Conservation (phyloP, 2,888 invertebrate genomes). For the Thumatha senex region DNA sequence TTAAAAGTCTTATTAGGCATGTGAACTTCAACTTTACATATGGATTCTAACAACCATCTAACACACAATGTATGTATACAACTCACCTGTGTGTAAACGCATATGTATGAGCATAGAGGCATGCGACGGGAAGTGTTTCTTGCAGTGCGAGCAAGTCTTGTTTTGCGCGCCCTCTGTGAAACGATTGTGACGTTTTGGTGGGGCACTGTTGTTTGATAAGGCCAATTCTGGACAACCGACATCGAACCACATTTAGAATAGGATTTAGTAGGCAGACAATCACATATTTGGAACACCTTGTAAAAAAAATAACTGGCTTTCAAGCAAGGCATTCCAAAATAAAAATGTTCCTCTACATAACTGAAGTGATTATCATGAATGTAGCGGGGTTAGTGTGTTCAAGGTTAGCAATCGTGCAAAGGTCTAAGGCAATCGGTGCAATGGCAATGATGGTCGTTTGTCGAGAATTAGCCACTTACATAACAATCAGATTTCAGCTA, state of each 20-base stretch:
- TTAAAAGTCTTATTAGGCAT: no score
- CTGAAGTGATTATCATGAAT: slow-evolving; percentile 79
- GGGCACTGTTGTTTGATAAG: slow-evolving; percentile 88
- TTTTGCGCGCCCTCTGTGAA: slow-evolving; percentile 82
- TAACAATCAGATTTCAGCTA: slow-evolving; percentile 79
- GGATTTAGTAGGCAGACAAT: slow-evolving; percentile 38
- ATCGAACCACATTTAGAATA: slow-evolving; percentile 73
- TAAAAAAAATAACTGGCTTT: slow-evolving; percentile 6
- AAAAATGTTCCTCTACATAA: slow-evolving; percentile 50
- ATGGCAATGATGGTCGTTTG: slow-evolving; percentile 56
- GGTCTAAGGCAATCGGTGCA: slow-evolving; percentile 5
- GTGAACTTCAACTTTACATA: no score
- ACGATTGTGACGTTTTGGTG: slow-evolving; percentile 85
- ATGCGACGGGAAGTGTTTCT: slow-evolving; percentile 90
- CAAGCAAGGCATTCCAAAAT: slow-evolving; percentile 56
- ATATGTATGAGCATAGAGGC: slow-evolving; percentile 91
- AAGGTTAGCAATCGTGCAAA: neutral
- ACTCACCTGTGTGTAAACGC: slow-evolving; percentile 87
- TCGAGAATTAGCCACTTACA: slow-evolving; percentile 80
- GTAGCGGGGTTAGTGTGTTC: slow-evolving; percentile 46
- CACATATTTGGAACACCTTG: slow-evolving; percentile 35
- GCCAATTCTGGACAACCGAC: slow-evolving; percentile 88
- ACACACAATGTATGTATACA: no score
- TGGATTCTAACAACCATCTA: no score
- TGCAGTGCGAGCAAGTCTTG: slow-evolving; percentile 87